phyloP scores from a whole-genome alignment of 2,888 invertebrate species.

The Ephialtes manifestator region DNA sequence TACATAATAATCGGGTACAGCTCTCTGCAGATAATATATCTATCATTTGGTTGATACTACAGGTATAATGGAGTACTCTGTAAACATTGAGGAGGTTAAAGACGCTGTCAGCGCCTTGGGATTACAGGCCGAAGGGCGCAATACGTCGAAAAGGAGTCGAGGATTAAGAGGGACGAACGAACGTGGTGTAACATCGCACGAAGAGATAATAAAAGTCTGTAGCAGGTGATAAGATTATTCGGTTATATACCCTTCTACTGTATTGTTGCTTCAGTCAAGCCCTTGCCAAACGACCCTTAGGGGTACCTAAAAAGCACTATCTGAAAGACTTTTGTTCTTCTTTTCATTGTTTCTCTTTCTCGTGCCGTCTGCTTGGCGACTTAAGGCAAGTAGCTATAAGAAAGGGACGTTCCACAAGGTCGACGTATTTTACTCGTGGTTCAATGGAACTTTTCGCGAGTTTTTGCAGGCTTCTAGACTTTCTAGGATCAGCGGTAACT shows the following conservation, averaged over 20 bases:
- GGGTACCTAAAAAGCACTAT: too few species aligned
- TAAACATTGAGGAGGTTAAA: neutral
- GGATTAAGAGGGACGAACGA: conserved; percentile 44
- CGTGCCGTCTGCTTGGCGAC: neutral
- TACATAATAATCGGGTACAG: neutral
- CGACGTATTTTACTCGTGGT: neutral
- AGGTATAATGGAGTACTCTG: conserved; percentile 8
- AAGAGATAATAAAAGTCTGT: conserved; percentile 48
- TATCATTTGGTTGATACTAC: neutral
- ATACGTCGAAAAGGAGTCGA: neutral
- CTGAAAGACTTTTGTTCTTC: too few species aligned
- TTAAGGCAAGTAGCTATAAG: neutral
- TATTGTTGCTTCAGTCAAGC: neutral
- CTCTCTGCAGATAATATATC: neutral
- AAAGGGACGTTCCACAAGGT: neutral
- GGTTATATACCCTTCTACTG: conserved; percentile 13
- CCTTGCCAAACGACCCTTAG: neutral
- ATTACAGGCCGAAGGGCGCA: neutral
- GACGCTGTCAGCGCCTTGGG: conserved; percentile 5
- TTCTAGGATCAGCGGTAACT: conserved; percentile 28
- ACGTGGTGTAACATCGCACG: conserved; percentile 44
- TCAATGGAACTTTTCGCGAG: neutral
- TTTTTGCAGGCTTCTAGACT: conserved; percentile 38
- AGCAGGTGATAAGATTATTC: conserved; percentile 51
- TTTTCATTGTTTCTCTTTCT: too few species aligned